Percentiles rank a stretch among this genome's conserved stretches.
Evolutionary conservation across 2,797 vertebrate species (phyloP).

Genomic region (Galagoides demidoff): DNA sequence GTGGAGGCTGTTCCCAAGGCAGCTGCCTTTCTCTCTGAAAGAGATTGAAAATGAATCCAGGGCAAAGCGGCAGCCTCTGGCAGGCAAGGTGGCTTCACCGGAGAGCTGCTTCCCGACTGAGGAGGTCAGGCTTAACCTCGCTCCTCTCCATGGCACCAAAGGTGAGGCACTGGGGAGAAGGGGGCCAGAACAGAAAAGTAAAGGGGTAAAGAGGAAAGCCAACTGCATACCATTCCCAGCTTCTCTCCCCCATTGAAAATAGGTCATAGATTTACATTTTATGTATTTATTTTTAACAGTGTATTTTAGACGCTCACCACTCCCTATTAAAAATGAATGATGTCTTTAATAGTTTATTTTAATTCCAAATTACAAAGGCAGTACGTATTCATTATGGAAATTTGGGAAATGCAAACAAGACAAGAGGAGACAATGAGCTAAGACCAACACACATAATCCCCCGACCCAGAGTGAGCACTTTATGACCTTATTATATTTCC

Average conservation of each 20-base stretch:
- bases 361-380: slow-evolving; percentile 60
- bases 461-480: not conserved
- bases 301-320: slow-evolving; percentile 61
- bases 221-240: not conserved
- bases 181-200: rapidly evolving
- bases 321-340: slow-evolving; percentile 76
- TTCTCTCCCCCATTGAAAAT: not conserved
- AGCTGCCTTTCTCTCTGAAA: not conserved
- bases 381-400: slow-evolving; percentile 10
- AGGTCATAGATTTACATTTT: slow-evolving; percentile 55
- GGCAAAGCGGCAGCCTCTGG: not conserved
- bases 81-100: not conserved
- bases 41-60: not conserved
- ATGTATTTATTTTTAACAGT: slow-evolving; percentile 69
- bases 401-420: slow-evolving; percentile 42
- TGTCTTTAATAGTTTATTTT: slow-evolving; percentile 75
- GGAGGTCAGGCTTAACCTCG: rapidly evolving
- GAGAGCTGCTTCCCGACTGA: not conserved
- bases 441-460: not conserved
- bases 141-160: rapidly evolving
- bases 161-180: rapidly evolving
- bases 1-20: not conserved
- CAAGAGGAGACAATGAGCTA: not conserved
- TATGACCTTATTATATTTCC: not conserved
- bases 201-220: rapidly evolving